Conservation (phyloP, 2,797 vertebrate species). For the Chloroceryle inda region DNA sequence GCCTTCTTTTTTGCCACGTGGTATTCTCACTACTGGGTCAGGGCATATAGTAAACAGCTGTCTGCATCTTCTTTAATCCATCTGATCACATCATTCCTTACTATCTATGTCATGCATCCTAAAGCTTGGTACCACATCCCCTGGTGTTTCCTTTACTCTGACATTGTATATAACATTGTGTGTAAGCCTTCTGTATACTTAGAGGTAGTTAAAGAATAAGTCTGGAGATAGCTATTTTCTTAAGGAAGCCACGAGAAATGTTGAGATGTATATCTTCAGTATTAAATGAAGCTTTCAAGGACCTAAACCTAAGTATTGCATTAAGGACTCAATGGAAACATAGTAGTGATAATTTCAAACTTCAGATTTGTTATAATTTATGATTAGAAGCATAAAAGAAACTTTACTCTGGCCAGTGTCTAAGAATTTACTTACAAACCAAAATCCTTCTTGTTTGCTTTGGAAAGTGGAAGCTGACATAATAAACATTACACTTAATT, state of each 20-base stretch:
- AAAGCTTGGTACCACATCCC: neutral
- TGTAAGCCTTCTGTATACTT: neutral
- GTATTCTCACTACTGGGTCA: neutral
- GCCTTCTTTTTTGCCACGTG: neutral
- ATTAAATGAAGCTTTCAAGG: neutral
- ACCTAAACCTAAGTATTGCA: neutral
- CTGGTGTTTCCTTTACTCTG: neutral
- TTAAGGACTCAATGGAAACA: neutral
- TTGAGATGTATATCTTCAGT: neutral
- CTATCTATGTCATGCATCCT: neutral
- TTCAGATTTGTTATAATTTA: neutral
- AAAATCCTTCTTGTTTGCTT: neutral
- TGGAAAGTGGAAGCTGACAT: conserved; percentile 50
- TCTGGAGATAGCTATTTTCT: neutral
- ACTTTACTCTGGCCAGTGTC: neutral
- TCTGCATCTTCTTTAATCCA: neutral
- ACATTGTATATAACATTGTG: neutral
- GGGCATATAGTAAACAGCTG: neutral
- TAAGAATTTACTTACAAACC: neutral
- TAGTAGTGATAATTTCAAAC: neutral
- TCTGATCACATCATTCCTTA: neutral
- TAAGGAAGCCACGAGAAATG: neutral
- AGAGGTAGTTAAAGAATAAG: neutral
- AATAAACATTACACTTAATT: conserved; percentile 45
- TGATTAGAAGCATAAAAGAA: neutral